phyloP scores from a whole-genome alignment of 2,888 invertebrate species.

The Cabera pusaria region DNA sequence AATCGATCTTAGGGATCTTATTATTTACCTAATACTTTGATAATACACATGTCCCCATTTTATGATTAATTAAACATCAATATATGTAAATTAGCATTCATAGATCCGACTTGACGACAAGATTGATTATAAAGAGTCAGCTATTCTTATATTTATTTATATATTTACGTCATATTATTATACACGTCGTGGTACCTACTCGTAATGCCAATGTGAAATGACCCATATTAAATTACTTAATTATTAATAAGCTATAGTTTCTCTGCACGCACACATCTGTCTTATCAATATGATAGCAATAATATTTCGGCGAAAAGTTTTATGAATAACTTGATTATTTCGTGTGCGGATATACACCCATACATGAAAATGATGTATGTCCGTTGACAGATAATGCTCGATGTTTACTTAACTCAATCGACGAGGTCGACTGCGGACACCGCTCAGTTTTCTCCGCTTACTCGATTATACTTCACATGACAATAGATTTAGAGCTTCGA shows the following conservation, averaged over 20 bases:
- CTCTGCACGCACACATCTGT: conserved; percentile 23
- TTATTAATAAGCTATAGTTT: conserved; percentile 23
- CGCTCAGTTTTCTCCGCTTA: conserved; percentile 40
- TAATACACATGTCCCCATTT: too few relatives aligned
- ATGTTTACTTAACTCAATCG: conserved; percentile 82
- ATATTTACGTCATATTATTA: too few relatives aligned
- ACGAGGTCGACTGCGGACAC: conserved; percentile 65
- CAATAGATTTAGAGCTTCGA: conserved; percentile 58
- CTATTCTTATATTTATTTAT: too few relatives aligned
- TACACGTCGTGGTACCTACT: too few relatives aligned
- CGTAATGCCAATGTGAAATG: too few relatives aligned
- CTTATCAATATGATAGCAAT: conserved; percentile 13
- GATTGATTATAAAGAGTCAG: too few relatives aligned
- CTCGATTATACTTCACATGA: conserved; percentile 48
- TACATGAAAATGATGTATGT: conserved; percentile 64
- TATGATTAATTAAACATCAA: too few relatives aligned
- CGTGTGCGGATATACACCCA: conserved; percentile 56
- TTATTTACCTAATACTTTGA: too few relatives aligned
- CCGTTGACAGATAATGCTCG: conserved; percentile 82
- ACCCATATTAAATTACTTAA: conserved; percentile 35
- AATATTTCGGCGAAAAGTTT: conserved; percentile 50
- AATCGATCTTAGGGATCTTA: too few relatives aligned
- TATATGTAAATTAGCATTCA: too few relatives aligned
- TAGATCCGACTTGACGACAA: too few relatives aligned
- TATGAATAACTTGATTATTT: conserved; percentile 72